phyloP scores from a whole-genome alignment of 37 sponge, comb jelly and placozoan species.

The Geodia barretti region DNA sequence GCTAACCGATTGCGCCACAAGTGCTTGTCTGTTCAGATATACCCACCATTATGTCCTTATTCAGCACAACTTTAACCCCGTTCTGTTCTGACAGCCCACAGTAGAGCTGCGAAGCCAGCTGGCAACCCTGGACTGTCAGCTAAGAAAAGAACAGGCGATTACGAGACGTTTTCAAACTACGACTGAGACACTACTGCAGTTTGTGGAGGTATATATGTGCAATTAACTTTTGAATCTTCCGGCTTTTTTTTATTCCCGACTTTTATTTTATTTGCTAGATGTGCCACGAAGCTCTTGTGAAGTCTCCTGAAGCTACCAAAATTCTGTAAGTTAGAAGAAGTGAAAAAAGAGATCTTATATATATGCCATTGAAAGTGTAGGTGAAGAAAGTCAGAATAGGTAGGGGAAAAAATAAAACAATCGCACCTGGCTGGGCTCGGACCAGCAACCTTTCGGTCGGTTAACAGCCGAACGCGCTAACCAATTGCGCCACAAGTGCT shows the following conservation, averaged over 20 bases:
- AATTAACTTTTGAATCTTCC: not conserved
- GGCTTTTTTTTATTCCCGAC: not conserved
- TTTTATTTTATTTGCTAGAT: conserved; percentile 6
- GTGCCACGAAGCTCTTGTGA: conserved; percentile 61
- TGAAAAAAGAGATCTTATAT: not conserved
- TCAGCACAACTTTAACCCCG: not conserved
- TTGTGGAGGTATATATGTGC: conserved; percentile 53
- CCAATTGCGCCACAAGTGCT: no score
- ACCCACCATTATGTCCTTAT: no score
- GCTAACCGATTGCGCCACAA: no score
- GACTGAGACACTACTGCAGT: conserved; percentile 52
- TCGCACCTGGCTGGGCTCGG: no score
- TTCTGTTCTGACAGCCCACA: not conserved
- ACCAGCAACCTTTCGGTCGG: no score
- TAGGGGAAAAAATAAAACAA: no score
- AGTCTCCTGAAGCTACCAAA: conserved; percentile 48
- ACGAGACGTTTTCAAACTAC: conserved; percentile 61
- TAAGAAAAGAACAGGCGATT: conserved; percentile 46
- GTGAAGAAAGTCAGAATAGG: no score
- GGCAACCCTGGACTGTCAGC: conserved; percentile 57
- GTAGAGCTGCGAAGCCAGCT: conserved; percentile 40
- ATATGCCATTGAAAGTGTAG: not conserved
- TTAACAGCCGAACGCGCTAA: no score
- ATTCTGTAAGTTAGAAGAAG: conserved; percentile 23
- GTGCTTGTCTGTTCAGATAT: no score